Base-by-base conservation (phyloP, 2,888 invertebrate species). In the Pollenia angustigena region DNA sequence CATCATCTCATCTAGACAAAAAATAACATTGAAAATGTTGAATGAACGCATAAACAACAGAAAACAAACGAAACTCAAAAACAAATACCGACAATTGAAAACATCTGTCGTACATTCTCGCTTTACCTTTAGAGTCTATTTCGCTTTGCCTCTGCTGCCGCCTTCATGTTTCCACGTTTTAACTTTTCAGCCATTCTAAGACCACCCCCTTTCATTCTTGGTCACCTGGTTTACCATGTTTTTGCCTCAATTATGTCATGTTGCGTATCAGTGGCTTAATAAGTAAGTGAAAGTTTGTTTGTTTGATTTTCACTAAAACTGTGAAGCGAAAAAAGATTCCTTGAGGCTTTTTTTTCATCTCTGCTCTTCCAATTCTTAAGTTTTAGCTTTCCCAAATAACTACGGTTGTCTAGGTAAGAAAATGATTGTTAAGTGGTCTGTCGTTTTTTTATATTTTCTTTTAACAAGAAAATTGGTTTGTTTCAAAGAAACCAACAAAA, bases 381-480 rank as follows among this genome's bases (percentile, higher is more conserved):
- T 23, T 7, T 32, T 8, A 12, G 11, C 50, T n/a, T 40, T 58
- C n/a, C 18, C 52, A 40, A 82, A 58, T 58, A 75, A 58, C 52
- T 40, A 42, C 56, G 68, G 82, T 86, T 80, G 86, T 83, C 86
- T 86, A 86, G 86, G 83, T 83, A 83, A 83, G 76, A 71, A 86
- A 83, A 66, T 86, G 32, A 64, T 80, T 83, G 80, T 76, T 81
- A 86, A 86, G 76, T 86, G 76, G 71, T 83, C 72, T 83, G 76
- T 72, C 68, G 52, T 82, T 79, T 32, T 14, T 46, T 23, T 23
- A 0, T 23, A n/a, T 58, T 44, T 23, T 23, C 8, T 7, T n/a
- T 23, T 46, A 62, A 52, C 62, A 78, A 79, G 18, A 48, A 50
- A 68, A n/a, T 58, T 50, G 32, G 23, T 23, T 23, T 50, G 14